Conservation (phyloP, 2,888 invertebrate genomes). For the Hydriomena furcata region DNA sequence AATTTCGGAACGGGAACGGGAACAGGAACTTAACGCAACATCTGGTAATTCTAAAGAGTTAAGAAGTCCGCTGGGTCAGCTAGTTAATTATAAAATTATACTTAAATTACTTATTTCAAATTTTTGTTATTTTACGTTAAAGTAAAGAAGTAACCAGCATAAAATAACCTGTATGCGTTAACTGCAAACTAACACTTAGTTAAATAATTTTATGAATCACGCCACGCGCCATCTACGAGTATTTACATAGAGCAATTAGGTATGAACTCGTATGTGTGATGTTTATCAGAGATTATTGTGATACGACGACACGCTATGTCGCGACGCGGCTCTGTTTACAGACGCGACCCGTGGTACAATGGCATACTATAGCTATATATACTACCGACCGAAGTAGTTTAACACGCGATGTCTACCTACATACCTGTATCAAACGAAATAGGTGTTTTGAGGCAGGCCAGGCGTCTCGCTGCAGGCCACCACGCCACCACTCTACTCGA, state of each 20-base stretch:
- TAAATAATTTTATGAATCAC: constrained; percentile 1
- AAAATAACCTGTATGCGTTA: no score
- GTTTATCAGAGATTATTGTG: constrained; percentile 50
- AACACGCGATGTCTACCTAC: constrained; percentile 29
- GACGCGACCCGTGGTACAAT: constrained; percentile 38
- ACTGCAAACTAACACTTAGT: no score
- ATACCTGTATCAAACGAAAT: constrained; percentile 19
- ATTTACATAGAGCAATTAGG: constrained; percentile 27
- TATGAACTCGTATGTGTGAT: constrained; percentile 46
- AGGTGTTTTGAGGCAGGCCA: constrained; percentile 39
- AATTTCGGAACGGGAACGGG: no score
- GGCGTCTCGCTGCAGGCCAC: constrained; percentile 36
- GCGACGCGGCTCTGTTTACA: constrained; percentile 54
- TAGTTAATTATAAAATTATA: no score
- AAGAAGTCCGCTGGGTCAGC: no score
- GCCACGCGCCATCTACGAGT: not conserved
- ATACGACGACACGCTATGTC: constrained; percentile 51
- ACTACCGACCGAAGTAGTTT: constrained; percentile 21
- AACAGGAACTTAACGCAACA: no score
- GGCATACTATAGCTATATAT: constrained; percentile 8
- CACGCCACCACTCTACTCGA: constrained; percentile 40
- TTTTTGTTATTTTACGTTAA: no score
- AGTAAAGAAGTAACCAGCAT: no score
- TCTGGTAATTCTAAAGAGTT: no score
- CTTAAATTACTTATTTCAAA: no score